These are phyloP conservation scores for Falco naumanni DNA, from an alignment of 2,797 vertebrate species.

Conservation along the genomic window DNA sequence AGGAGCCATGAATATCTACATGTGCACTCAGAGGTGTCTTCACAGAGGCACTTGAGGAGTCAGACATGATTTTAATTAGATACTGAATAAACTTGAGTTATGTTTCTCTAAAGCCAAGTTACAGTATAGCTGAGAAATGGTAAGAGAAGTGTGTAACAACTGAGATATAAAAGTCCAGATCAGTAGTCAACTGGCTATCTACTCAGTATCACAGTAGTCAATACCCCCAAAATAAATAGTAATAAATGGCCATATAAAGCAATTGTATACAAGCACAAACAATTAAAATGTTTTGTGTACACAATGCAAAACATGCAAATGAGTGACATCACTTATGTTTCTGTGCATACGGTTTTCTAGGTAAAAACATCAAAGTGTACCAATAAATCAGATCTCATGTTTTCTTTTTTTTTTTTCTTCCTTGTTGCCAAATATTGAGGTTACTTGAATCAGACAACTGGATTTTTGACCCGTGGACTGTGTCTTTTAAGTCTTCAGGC, in stretches of 20 bases:
- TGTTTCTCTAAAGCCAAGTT: neutral
- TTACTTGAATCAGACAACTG: conserved; percentile 77
- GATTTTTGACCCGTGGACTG: conserved; percentile 79
- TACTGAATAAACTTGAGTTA: neutral
- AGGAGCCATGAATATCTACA: rapidly evolving
- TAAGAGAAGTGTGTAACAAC: neutral
- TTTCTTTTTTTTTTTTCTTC: conserved; percentile 84
- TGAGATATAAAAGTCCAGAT: neutral
- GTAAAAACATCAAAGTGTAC: neutral
- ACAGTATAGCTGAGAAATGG: neutral
- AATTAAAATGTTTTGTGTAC: neutral
- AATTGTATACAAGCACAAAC: neutral
- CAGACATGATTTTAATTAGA: neutral
- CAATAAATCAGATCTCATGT: conserved; percentile 72
- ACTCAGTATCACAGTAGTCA: neutral
- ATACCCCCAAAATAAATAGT: neutral
- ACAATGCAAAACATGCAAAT: neutral
- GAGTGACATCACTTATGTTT: neutral
- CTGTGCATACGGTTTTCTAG: neutral
- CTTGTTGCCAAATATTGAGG: conserved; percentile 79
- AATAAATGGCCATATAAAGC: neutral
- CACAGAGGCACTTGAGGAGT: neutral
- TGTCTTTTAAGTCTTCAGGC: conserved; percentile 81
- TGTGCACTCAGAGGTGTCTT: neutral
- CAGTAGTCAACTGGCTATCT: rapidly evolving